Conservation (phyloP, 1,140 invertebrate species). For the Antheraea pernyi region DNA sequence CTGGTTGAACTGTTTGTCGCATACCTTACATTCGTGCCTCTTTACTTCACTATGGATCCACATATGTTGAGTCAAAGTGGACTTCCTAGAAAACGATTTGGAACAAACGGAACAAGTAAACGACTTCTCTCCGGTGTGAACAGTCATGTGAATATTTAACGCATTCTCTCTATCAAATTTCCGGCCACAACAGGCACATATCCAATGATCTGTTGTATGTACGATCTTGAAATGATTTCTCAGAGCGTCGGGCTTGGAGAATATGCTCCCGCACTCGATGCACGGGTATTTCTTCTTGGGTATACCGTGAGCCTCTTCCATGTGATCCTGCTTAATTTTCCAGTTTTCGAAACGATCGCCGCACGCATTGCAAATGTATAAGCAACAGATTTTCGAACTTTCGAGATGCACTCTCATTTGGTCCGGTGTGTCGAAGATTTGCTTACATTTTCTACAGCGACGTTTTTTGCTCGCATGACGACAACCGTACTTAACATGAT, state of each 20-base stretch:
- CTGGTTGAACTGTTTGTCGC: slow-evolving; percentile 78
- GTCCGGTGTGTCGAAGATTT: slow-evolving; percentile 36
- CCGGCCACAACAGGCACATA: slow-evolving; percentile 42
- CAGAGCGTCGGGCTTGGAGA: slow-evolving; percentile 40
- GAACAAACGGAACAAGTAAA: slow-evolving; percentile 67
- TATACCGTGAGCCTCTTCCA: slow-evolving; percentile 39
- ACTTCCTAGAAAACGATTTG: slow-evolving; percentile 76
- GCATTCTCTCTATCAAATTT: slow-evolving; percentile 47
- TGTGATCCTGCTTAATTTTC: slow-evolving; percentile 41
- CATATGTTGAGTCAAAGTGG: slow-evolving; percentile 76
- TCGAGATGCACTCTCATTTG: slow-evolving; percentile 41
- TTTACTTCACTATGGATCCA: slow-evolving; percentile 69
- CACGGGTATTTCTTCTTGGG: slow-evolving; percentile 42
- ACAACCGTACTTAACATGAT: slow-evolving; percentile 41
- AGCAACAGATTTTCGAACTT: slow-evolving; percentile 42
- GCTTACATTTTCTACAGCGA: slow-evolving; percentile 50
- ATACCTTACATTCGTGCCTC: slow-evolving; percentile 66
- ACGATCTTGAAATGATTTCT: slow-evolving; percentile 43
- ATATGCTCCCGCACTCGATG: slow-evolving; percentile 42
- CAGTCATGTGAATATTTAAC: slow-evolving; percentile 50
- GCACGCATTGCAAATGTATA: slow-evolving; percentile 44
- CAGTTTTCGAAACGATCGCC: slow-evolving; percentile 45
- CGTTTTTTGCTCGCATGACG: slow-evolving; percentile 38
- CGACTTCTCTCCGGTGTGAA: slow-evolving; percentile 56
- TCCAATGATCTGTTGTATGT: slow-evolving; percentile 43